phyloP scores from a whole-genome alignment of 2,888 invertebrate genomes.

The Xestobium rufovillosum region DNA sequence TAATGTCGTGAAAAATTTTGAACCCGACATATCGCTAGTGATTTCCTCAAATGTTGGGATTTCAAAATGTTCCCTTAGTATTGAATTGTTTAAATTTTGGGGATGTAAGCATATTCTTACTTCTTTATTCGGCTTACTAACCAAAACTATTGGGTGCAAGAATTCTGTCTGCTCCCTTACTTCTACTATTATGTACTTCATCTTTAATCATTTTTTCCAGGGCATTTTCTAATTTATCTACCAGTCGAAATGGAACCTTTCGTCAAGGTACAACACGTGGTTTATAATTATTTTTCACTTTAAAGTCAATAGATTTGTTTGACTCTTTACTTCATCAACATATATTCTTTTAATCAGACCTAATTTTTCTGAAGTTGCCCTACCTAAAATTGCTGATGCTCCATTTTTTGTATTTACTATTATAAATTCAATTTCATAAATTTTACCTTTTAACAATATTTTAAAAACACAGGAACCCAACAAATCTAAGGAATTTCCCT shows the following conservation, averaged over 20 bases:
- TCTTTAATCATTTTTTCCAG: no score
- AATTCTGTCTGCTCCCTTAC: no score
- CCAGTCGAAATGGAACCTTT: conserved; percentile 17
- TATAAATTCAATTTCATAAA: conserved; percentile 8
- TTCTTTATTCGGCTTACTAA: no score
- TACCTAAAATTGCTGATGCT: no score
- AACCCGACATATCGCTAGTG: conserved; percentile 9
- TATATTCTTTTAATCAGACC: conserved; percentile 7
- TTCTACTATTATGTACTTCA: no score
- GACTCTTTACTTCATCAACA: conserved; percentile 11
- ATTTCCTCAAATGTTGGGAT: conserved; percentile 18
- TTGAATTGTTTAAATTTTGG: conserved; percentile 26
- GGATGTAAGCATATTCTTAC: no score
- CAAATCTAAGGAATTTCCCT: conserved; percentile 12
- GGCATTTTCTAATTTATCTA: conserved; percentile 14
- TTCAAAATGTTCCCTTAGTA: conserved; percentile 25
- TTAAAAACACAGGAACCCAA: conserved; percentile 15
- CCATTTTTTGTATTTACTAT: no score
- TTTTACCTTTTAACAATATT: conserved; percentile 10
- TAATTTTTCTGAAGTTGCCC: no score
- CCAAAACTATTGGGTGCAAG: conserved; percentile 19
- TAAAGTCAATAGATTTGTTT: conserved; percentile 14
- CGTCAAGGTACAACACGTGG: conserved; percentile 13
- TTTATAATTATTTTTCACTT: no score
- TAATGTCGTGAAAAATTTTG: no score